Evolutionary conservation across 1,140 invertebrate genomes (phyloP).

Genomic region (Saccostrea cuccullata): DNA sequence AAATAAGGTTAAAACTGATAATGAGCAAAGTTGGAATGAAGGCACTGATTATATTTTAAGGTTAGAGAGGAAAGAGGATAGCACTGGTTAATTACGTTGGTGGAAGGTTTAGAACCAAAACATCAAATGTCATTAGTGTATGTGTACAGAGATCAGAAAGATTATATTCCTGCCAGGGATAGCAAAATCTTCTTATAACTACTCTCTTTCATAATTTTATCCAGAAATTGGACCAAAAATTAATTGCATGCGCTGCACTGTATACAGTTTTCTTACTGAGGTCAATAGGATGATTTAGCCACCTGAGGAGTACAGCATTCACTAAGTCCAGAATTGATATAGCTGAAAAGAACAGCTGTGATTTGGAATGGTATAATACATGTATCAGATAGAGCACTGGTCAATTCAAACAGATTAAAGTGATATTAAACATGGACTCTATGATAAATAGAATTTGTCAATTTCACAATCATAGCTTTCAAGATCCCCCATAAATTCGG

Average conservation of each 20-base stretch:
- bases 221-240: neutral
- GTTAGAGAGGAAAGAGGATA: neutral
- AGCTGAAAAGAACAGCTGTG: neutral
- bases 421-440: neutral
- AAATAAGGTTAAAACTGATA: constrained; percentile 34
- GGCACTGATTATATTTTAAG: neutral
- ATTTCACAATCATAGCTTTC: constrained; percentile 1
- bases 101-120: neutral
- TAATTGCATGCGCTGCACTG: neutral
- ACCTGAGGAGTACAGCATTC: too few species aligned
- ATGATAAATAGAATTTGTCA: neutral
- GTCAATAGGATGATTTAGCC: too few species aligned
- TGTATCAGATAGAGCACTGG: neutral
- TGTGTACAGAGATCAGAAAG: neutral
- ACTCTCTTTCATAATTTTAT: neutral
- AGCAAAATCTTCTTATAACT: neutral
- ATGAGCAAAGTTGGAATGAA: neutral
- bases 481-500: neutral
- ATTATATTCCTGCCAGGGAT: neutral
- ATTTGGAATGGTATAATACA: neutral
- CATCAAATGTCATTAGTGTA: neutral
- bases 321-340: neutral
- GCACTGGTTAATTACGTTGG: constrained; percentile 6
- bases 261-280: neutral
- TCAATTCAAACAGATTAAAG: neutral